Evolutionary conservation across 2,113 vertebrate genomes (phyloP), one percentile per base, ranked within the genome.

Genomic region (Chaetodon auriga): DNA sequence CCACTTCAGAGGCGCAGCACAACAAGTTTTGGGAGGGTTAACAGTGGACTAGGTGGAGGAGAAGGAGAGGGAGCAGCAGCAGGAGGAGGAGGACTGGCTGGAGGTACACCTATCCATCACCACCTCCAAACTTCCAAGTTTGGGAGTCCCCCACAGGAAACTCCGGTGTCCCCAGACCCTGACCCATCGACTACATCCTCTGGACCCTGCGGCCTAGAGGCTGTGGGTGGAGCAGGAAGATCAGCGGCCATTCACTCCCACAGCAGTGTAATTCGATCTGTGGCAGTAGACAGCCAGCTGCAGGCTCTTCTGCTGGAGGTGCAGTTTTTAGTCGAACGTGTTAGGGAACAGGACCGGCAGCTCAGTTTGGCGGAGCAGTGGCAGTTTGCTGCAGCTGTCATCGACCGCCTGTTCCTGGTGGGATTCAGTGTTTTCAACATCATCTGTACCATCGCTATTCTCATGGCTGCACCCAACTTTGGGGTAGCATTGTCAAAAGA

Each of bases 341-440:
- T 95, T 12, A 92, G 94, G 0, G 94, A 95, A 76, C 95, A 95
- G 86, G 96, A 96, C n/a, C 89, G 95, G 80, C 93, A 88, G 66
- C 84, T 95, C 25, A 92, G 89, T 30, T 13, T 94, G 75, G 80
- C 84, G 0, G 94, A 95, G 82, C 94, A 96, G 92, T 96, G 96
- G 96, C 96, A 95, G 92, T 96, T 96, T 53, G 96, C 96, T 0
- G 95, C 95, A 0, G 94, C 95, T 0, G 95, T 96, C 75, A 95
- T 96, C 4, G 96, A 96, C 82, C 95, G 96, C 13, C 87, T 96
- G 63, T 96, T 95, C 74, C 90, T 96, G 75, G 92, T 96, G 54
- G 95, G 94, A 46, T 96, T 96, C 91, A 95, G 95, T 9, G 90
- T 96, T 75, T 96, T 96, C 88, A 96, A 96, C 93, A 95, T 96